phyloP scores from a whole-genome alignment of 2,797 vertebrate genomes.

The Cuculus canorus region DNA sequence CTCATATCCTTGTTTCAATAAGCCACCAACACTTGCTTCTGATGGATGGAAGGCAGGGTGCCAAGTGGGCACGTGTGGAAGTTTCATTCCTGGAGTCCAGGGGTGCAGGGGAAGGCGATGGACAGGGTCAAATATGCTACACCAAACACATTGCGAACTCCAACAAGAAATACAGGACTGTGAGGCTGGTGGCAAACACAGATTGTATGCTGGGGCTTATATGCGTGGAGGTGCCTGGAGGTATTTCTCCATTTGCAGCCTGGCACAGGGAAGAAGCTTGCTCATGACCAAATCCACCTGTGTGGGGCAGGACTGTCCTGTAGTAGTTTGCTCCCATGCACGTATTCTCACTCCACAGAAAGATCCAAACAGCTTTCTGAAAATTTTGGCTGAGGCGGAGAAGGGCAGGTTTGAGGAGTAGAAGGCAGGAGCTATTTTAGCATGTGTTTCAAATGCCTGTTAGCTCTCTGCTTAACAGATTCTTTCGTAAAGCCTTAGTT shows the following conservation, averaged over 20 bases:
- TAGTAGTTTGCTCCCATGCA: background rate
- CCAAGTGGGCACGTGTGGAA: rapidly evolving
- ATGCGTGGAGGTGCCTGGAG: background rate
- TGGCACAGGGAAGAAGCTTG: background rate
- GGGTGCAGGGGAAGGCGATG: background rate
- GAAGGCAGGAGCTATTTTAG: background rate
- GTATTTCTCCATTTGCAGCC: background rate
- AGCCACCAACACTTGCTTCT: background rate
- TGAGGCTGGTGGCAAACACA: background rate
- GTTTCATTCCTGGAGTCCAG: background rate
- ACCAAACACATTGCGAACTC: background rate
- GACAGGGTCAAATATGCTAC: background rate
- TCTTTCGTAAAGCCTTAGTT: background rate
- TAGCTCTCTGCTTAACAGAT: background rate
- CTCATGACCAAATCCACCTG: background rate
- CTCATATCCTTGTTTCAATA: background rate
- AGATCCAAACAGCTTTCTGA: background rate
- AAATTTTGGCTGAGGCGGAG: background rate
- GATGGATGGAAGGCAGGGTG: background rate
- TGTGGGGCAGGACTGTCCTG: background rate
- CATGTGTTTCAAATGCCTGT: background rate
- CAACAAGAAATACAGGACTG: background rate
- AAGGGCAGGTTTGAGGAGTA: background rate
- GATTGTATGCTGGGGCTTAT: background rate
- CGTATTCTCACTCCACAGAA: background rate